Conservation (phyloP, 2,797 vertebrate genomes). For the Cirrhinus molitorella region DNA sequence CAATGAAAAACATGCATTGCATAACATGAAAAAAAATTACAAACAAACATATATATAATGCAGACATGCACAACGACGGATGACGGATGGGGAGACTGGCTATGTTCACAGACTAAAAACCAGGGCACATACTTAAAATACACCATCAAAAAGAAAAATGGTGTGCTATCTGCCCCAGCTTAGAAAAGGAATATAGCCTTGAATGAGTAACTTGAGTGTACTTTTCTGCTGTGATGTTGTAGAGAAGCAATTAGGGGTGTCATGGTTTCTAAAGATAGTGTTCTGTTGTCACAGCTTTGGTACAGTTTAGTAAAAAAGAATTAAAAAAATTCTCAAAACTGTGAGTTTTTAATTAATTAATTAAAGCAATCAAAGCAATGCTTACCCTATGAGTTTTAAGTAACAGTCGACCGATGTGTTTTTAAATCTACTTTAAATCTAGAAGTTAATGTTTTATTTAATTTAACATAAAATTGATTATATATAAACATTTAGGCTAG, state of each 20-base stretch:
- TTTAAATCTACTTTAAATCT: no score
- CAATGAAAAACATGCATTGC: slow-evolving; percentile 41
- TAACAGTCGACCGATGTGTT: no score
- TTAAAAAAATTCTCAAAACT: neutral
- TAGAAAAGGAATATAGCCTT: slow-evolving; percentile 21
- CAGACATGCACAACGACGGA: slow-evolving; percentile 15
- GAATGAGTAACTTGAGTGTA: slow-evolving; percentile 9
- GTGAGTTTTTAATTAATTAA: neutral
- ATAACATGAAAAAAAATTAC: neutral
- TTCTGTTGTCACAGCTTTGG: neutral
- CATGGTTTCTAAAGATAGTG: neutral
- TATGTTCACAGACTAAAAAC: slow-evolving; percentile 12
- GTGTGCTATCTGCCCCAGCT: slow-evolving; percentile 7
- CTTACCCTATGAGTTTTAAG: no score
- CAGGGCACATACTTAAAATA: slow-evolving; percentile 23
- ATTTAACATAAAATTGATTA: no score
- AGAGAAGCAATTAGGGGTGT: slow-evolving; percentile 7
- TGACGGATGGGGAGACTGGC: neutral
- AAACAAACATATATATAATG: slow-evolving; percentile 38
- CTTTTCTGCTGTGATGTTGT: slow-evolving; percentile 33
- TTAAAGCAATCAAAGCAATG: neutral
- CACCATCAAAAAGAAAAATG: neutral
- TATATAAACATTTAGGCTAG: no score
- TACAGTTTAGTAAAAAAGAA: neutral
- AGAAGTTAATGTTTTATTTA: no score